Base-by-base conservation (phyloP, 2,888 invertebrate genomes). In the Deilephila elpenor region DNA sequence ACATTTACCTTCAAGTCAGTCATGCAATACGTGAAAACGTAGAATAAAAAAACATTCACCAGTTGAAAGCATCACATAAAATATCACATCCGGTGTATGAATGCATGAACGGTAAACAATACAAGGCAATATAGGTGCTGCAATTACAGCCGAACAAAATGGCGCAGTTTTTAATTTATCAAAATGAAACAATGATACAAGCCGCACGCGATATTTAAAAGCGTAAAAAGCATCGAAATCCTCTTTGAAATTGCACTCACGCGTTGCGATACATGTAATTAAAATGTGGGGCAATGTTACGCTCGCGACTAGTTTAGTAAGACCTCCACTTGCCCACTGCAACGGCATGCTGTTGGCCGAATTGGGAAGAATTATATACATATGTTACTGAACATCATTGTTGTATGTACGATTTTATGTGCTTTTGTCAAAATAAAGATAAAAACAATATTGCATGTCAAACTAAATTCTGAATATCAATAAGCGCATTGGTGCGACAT, bases 231-330 rank as follows among this genome's bases (percentile, higher is more conserved):
- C 82, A 84, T 85, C 86, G 81, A 88, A 91, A 91, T 90, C 88
- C 88, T 88, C 90, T 91, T 89, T 87, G 85, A 87, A 89, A 89
- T 87, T 90, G 88, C 89, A 89, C 87, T 67, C 86, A 86, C 78
- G 78, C 83, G 84, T 87, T 82, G 88, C 91, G 90, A 91, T 92
- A 90, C 89, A 91, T 92, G 91, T 91, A 91, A 92, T 93, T 93
- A 92, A 92, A 93, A 92, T 90, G 86, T 91, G 88, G 88, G 86
- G 88, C 89, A 90, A 82, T 86, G 84, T 85, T 51, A 67, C 67
- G 14, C 25, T 6, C 17, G 5, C 83, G 71, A 71, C 90, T 86
- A 85, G 75, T 67, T 17, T 76, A 78, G 59, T 62, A 62, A 64
- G 88, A 85, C 70, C 88, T 75, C 56, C 74, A n/a, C n/a, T n/a